Evolutionary conservation across 2,888 invertebrate species (phyloP), one percentile per base, ranked within the genome.

Genomic region (Dryobota labecula): DNA sequence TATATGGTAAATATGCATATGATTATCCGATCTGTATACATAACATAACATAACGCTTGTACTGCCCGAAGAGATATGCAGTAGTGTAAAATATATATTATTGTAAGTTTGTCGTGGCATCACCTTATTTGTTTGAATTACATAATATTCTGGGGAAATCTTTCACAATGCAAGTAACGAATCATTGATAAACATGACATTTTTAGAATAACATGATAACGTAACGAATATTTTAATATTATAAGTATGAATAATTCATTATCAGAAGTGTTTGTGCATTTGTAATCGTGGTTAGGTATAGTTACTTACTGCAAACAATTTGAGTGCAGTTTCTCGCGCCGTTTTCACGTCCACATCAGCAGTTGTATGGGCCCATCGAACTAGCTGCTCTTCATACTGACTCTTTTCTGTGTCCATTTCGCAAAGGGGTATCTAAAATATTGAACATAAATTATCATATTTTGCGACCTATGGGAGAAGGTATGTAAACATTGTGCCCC

Each of bases 281-380:
- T 41, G 33, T 36, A 38, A 70, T 36, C n/a, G 8, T 27, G 20
- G 60, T 49, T 18, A 18, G 43, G 8, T 43, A 36, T 27, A 38
- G 24, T 53, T 6, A 95, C 97, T 96, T 93, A 99, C 98, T 58
- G 98, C 98, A 95, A 99, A 99, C 60, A 99, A 93, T 93, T 98
- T 98, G 83, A 99, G 97, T n/a, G 99, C 97, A 8, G 98, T 97
- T 90, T 98, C 98, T 79, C 97, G 97, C 1, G 97, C 96, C 30
- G 96, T 93, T 91, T 97, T 97, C n/a, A 97, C 97, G 20, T 97
- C 96, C 43, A 97, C 97, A 5, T 97, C 96, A 1, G 96, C 92
- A 2, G 96, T 94, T 85, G 97, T 96, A 82, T 96, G 96, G 43
- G 97, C 96, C 93, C 97, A 96, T 5, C 97, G 96, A 81, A 97